Evolutionary conservation across 2,113 vertebrate species (phyloP).

Genomic region (Epinephelus moara): DNA sequence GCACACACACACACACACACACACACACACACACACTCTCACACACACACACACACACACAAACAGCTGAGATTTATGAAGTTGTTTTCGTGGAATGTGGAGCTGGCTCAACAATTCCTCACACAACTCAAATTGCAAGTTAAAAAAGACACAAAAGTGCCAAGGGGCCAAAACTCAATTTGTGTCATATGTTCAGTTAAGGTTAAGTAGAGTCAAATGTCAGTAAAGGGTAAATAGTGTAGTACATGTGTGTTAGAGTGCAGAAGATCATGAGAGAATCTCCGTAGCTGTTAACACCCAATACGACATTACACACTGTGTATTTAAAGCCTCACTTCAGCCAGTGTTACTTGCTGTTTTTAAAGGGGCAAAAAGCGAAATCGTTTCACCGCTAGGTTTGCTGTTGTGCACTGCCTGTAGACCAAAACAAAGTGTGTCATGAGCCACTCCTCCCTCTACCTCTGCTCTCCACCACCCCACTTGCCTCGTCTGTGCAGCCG

Average conservation of each 20-base stretch:
- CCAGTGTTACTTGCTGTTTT: too few species aligned
- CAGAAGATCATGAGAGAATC: neutral
- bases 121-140: slow-evolving; percentile 50
- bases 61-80: slow-evolving; percentile 73
- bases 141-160: slow-evolving; percentile 63
- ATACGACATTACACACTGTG: neutral
- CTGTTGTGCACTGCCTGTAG: too few species aligned
- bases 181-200: slow-evolving; percentile 34
- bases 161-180: slow-evolving; percentile 32
- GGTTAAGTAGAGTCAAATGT: slow-evolving; percentile 41
- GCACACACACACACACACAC: slow-evolving; percentile 20
- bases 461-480: too few species aligned
- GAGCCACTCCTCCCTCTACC: too few species aligned
- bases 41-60: slow-evolving; percentile 15
- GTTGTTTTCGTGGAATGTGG: slow-evolving; percentile 69
- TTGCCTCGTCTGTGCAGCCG: too few species aligned
- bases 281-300: neutral
- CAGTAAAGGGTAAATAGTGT: neutral
- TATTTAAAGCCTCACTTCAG: neutral
- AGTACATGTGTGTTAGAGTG: neutral
- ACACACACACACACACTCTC: slow-evolving; percentile 17
- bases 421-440: too few species aligned
- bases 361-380: too few species aligned
- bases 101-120: slow-evolving; percentile 59
- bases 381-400: too few species aligned